phyloP scores from a whole-genome alignment of 2,888 invertebrate species.

The Anthophora plumipes region DNA sequence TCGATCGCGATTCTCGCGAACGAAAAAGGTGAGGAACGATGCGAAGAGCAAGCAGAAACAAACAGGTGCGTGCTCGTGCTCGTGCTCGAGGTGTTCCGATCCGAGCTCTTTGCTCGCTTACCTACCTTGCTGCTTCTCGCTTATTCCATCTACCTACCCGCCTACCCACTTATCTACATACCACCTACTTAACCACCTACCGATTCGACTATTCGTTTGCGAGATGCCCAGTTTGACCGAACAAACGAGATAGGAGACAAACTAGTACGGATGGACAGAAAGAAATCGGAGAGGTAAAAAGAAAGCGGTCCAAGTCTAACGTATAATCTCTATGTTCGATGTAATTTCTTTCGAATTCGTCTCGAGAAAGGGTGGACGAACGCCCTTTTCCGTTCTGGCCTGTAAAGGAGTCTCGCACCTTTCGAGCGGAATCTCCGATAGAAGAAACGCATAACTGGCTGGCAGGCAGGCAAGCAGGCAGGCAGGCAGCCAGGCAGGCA shows the following conservation, averaged over 20 bases:
- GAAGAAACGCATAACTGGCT: neutral
- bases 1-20: neutral
- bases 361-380: neutral
- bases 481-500: no score
- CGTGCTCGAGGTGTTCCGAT: neutral
- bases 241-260: no score
- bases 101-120: neutral
- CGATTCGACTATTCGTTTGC: neutral
- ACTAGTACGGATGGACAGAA: no score
- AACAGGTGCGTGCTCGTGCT: constrained; percentile 9
- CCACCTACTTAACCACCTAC: neutral
- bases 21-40: neutral
- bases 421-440: neutral
- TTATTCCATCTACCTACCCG: constrained; percentile 8
- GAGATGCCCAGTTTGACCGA: no score
- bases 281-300: no score
- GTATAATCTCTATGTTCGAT: constrained; percentile 21
- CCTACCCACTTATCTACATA: neutral
- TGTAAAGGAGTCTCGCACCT: neutral
- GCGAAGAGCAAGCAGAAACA: neutral
- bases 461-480: no score
- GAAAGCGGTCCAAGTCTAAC: no score
- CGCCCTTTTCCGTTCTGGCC: neutral
- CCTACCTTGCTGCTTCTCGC: neutral
- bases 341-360: constrained; percentile 40